Evolutionary conservation across 2,888 invertebrate genomes (phyloP), one percentile per base, ranked within the genome.

Genomic region (Ctenicera cuprea): DNA sequence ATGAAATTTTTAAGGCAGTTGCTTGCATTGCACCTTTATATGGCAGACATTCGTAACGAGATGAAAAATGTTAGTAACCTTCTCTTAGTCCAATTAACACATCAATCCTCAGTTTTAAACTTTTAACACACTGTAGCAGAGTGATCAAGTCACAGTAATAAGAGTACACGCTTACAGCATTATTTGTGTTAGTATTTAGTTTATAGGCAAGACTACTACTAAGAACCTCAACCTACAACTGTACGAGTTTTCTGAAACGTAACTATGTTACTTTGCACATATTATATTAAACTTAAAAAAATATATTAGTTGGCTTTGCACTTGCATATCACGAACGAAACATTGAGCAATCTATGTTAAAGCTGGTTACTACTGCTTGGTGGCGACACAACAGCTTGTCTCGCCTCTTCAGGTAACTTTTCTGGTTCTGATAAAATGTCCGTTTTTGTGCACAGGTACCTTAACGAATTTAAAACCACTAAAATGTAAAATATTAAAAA

Each of bases 401-500:
- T 61, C n/a, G 73, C 97, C 89, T 98, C 97, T 73, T 97, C 96
- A 9, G 96, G 95, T 82, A 98, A 89, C 71, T 93, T 92, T 84
- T 93, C 93, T 11, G 98, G 98, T 85, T 95, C 94, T 52, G 96
- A 93, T 81, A 98, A 89, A 82, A 98, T 96, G 83, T 97, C 97
- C 59, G 98, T 98, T 77, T 94, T 94, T 81, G 96, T 97, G 87
- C 97, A 96, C 81, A 98, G 90, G 85, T 94, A 93, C 82, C 95
- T 92, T 81, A 98, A 89, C 61, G 98, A 96, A 88, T 96, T 97
- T 80, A 97, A 90, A 79, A 97, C 97, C 85, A 95, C 98, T 98
- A 88, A n/a, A 89, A 90, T 76, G n/a, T n/a, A 80, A 77, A 72
- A 41, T 1, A 38, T 12, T 48, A 3, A 18, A 18, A 74, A 76